A percentile compares a stretch with the other conserved stretches of the same genome.
phyloP scores from a whole-genome alignment of 2,797 vertebrate species.

The Anomalospiza imberbis region DNA sequence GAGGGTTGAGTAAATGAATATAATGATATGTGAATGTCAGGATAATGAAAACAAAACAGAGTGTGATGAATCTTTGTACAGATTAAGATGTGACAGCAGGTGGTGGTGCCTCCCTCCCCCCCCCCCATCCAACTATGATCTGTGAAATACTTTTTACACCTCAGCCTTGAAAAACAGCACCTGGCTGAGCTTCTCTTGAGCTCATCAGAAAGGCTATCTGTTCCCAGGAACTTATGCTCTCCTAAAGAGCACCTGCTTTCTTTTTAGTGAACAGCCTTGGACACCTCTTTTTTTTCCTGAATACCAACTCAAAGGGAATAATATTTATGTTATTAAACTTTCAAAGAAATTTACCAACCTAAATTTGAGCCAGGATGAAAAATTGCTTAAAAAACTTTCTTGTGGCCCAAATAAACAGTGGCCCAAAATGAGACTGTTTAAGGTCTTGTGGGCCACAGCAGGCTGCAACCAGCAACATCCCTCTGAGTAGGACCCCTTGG shows the following conservation, averaged over 20 bases:
- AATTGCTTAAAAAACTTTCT: neutral
- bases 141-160: neutral
- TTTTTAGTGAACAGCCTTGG: accelerated
- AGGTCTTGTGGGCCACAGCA: neutral
- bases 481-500: neutral
- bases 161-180: accelerated
- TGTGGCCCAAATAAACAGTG: neutral
- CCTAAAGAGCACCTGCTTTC: accelerated
- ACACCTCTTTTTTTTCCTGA: neutral
- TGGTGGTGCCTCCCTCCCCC: accelerated
- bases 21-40: neutral
- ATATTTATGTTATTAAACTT: neutral
- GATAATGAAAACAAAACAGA: neutral
- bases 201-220: neutral
- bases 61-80: neutral
- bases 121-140: no score
- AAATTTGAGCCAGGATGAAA: neutral
- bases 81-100: neutral
- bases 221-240: neutral
- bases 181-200: neutral
- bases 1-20: neutral
- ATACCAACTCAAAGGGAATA: neutral
- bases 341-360: accelerated
- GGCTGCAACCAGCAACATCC: neutral
- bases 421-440: neutral